phyloP scores from a whole-genome alignment of 2,113 vertebrate species.

The Potamarius usumacintae region DNA sequence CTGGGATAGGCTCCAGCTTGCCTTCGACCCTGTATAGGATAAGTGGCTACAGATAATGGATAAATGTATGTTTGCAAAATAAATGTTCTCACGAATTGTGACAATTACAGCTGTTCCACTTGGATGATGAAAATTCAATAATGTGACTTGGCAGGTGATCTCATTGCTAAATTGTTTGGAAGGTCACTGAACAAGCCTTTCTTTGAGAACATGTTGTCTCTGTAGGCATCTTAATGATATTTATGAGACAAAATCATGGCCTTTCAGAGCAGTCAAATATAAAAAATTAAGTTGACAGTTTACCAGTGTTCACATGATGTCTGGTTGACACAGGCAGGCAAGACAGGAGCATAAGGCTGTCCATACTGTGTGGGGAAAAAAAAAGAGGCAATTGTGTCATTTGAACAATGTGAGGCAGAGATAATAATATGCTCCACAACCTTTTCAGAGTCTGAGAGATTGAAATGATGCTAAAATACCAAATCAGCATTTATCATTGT shows the following conservation, averaged over 20 bases:
- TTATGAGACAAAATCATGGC: not conserved
- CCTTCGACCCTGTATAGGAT: too few relatives aligned
- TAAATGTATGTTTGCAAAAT: too few relatives aligned
- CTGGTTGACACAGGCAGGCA: not conserved
- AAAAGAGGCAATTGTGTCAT: slow-evolving; percentile 37
- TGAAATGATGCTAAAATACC: slow-evolving; percentile 11
- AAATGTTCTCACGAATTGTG: not conserved
- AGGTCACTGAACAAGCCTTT: not conserved
- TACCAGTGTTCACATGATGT: not conserved
- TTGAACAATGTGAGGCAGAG: slow-evolving; percentile 37
- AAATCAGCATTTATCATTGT: not conserved
- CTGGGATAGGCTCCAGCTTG: too few relatives aligned
- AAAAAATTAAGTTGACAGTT: slow-evolving; percentile 4
- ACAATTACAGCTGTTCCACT: not conserved
- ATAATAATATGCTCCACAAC: slow-evolving; percentile 38
- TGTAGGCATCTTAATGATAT: not conserved
- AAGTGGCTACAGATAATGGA: too few relatives aligned
- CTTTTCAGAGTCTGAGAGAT: slow-evolving; percentile 25
- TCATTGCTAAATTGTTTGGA: not conserved
- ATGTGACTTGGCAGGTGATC: not conserved
- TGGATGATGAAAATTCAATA: not conserved
- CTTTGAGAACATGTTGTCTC: not conserved
- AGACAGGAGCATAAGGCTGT: slow-evolving; percentile 22
- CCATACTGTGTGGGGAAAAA: not conserved
- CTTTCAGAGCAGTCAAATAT: slow-evolving; percentile 2